Conservation (phyloP, 2,797 vertebrate genomes). For the Enteromius argenteus region DNA sequence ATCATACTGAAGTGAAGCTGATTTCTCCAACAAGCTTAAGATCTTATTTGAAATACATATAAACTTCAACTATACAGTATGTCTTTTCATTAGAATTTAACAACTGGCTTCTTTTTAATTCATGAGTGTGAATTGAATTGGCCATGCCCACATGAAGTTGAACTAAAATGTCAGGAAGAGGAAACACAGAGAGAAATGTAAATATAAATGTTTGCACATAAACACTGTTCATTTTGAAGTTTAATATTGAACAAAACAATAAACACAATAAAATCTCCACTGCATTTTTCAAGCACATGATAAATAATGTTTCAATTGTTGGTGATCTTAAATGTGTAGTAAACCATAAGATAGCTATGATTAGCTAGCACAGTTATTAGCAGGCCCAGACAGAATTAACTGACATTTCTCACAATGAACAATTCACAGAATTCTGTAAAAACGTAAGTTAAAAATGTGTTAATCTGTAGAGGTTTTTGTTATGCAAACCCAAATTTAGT, state of each 20-base stretch:
- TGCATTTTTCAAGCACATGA: neutral
- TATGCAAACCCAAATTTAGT: neutral
- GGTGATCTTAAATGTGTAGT: neutral
- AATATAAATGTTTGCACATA: neutral
- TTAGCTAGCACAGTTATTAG: neutral
- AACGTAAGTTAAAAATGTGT: neutral
- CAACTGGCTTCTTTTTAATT: neutral
- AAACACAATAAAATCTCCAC: neutral
- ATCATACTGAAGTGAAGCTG: neutral
- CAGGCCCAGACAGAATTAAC: neutral
- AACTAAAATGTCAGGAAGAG: neutral
- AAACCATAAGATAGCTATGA: neutral
- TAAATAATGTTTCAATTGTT: neutral
- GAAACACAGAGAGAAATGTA: neutral
- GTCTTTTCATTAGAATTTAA: neutral
- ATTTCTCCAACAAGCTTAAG: neutral
- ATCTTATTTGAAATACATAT: neutral
- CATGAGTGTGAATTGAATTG: neutral
- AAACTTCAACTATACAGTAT: neutral
- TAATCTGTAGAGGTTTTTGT: neutral
- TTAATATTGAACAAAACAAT: neutral
- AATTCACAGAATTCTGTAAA: neutral
- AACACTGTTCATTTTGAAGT: neutral
- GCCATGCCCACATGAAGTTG: neutral
- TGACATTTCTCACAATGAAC: neutral